Percentiles rank a stretch among this genome's conserved stretches.
These are phyloP conservation scores for Hemistola chrysoprasaria DNA, from an alignment of 2,888 invertebrate species.

Conservation along the genomic window DNA sequence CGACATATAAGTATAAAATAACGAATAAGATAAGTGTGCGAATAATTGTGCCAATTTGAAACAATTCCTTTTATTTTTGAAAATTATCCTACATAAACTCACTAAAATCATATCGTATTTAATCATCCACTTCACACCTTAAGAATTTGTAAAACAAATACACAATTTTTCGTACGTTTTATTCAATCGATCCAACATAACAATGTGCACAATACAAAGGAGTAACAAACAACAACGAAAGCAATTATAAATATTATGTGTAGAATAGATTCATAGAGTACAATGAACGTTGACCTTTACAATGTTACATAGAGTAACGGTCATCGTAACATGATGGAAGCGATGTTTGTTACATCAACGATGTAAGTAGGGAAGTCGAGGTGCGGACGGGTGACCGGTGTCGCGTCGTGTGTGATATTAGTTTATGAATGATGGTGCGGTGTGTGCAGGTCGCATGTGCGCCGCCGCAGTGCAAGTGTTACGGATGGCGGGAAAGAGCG, in stretches of 20 bases:
- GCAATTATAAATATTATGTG: background rate
- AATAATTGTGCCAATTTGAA: constrained; percentile 40
- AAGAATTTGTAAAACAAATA: constrained; percentile 9
- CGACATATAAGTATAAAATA: no score
- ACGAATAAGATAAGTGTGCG: constrained; percentile 16
- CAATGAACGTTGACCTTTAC: constrained; percentile 25
- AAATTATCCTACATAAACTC: no score
- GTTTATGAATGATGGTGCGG: constrained; percentile 27
- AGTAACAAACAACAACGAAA: constrained; percentile 8
- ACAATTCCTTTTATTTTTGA: constrained; percentile 2
- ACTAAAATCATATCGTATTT: no score
- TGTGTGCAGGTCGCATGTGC: constrained; percentile 42
- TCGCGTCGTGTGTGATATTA: background rate
- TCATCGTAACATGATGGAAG: constrained; percentile 11
- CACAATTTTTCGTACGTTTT: constrained; percentile 26
- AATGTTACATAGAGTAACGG: constrained; percentile 10
- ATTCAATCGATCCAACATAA: constrained; percentile 19
- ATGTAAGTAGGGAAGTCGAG: background rate
- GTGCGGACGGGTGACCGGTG: constrained; percentile 5
- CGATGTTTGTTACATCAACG: constrained; percentile 2
- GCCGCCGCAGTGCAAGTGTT: constrained; percentile 26
- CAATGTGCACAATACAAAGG: constrained; percentile 8
- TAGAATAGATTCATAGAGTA: constrained; percentile 13
- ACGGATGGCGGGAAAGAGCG: constrained; percentile 25
- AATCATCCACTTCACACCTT: no score